Percentiles rank a stretch among this genome's conserved stretches.
These are phyloP conservation scores for Salvator merianae DNA, from an alignment of 2,113 vertebrate genomes.

Conservation along the genomic window DNA sequence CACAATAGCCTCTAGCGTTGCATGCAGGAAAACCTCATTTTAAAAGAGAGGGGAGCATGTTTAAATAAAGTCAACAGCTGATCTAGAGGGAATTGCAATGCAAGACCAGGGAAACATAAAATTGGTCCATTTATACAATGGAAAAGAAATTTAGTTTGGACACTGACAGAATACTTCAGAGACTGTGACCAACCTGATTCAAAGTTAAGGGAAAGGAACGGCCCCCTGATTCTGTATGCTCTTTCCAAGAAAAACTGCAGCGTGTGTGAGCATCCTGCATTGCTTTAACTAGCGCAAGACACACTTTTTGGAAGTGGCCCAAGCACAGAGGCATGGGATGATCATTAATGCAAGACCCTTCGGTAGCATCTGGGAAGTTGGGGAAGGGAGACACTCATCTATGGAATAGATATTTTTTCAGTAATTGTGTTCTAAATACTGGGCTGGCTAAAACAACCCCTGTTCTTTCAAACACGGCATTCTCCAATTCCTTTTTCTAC, in stretches of 20 bases:
- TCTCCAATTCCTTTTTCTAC: neutral
- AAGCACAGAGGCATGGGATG: neutral
- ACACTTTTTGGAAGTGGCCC: neutral
- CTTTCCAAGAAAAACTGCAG: neutral
- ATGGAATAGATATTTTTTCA: neutral
- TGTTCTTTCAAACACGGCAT: neutral
- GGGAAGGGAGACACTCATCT: too few species aligned
- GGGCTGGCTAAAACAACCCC: neutral
- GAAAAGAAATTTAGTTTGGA: neutral
- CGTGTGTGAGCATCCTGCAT: neutral
- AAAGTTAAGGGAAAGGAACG: neutral
- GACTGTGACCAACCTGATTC: too few species aligned
- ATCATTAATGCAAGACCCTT: neutral
- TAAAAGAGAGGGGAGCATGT: neutral
- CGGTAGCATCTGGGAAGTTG: too few species aligned
- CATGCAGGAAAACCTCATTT: neutral
- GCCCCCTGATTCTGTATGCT: neutral
- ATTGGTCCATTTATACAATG: neutral
- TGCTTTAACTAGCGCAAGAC: too few species aligned
- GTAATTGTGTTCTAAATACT: neutral
- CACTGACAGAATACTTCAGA: neutral
- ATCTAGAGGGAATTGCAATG: neutral
- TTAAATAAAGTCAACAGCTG: conserved; percentile 5
- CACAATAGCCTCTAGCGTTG: conserved; percentile 1
- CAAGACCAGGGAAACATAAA: neutral